These are phyloP conservation scores for Xenops minutus DNA, from an alignment of 2,797 vertebrate genomes.

Conservation along the genomic window DNA sequence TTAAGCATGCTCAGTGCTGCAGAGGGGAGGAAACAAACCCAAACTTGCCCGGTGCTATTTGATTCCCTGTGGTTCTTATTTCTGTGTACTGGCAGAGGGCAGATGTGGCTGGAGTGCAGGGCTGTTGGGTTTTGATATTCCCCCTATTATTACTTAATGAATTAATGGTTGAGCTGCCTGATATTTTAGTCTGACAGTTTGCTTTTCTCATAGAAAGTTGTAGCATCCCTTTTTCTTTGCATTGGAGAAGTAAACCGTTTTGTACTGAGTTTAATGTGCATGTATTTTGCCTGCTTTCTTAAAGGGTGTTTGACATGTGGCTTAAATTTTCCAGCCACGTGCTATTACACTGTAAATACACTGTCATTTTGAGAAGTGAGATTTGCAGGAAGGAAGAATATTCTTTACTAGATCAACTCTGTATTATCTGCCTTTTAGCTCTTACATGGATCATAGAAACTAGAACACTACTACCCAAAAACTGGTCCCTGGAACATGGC, in stretches of 20 bases:
- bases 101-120: background rate
- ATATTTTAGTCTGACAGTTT: background rate
- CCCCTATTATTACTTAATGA: background rate
- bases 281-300: background rate
- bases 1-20: background rate
- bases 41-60: background rate
- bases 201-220: background rate
- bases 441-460: background rate
- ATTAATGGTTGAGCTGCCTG: background rate
- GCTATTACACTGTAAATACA: background rate
- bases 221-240: background rate
- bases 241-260: background rate
- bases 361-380: background rate
- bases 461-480: background rate
- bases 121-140: background rate
- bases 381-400: background rate
- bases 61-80: background rate
- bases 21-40: background rate
- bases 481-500: background rate
- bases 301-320: background rate
- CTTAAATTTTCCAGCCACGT: background rate
- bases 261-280: background rate
- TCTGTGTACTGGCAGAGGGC: background rate
- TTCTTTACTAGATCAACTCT: background rate
- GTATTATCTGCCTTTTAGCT: background rate